Evolutionary conservation across 2,113 vertebrate species (phyloP), one percentile per base, ranked within the genome.

Genomic region (Mustelus asterias): DNA sequence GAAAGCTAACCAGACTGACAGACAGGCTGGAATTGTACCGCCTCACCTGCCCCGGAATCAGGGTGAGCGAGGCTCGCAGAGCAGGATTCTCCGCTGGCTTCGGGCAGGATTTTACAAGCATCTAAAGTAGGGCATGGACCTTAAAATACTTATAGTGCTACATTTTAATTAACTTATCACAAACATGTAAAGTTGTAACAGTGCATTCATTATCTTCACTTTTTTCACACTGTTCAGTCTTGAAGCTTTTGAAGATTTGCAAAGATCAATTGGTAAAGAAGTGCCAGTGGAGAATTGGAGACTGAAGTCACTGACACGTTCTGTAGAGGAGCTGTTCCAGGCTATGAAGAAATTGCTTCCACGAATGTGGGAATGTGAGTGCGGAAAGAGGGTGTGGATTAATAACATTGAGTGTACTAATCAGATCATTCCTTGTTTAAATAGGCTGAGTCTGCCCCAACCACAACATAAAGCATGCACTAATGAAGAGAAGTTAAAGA

Each of bases 341-440:
- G 37, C 94, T 14, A 41, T 95, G 41, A 95, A 29, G 37, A 95
- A 48, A 48, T 14, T 95, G 67, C 67, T 95, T 5, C 94, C 94
- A 24, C 94, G 94, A 2, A 95, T 95, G 69, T 95, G 94, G 94
- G 22, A 95, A 76, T 76, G 94, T 95, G 44, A 95, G 94, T 95
- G 22, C 4, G 41, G 13, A 16, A 60, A 6, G 26, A 26, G 24
- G 22, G 9, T 26, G 33, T 63, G 58, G 69, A 44, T 63, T 54
- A 60, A 16, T 90, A 26, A 90, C 29, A 29, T 63, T 60, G 54
- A 16, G 54, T 22, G 37, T 41, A 33, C 11, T 60, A 22, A 90
- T 20, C 54, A 90, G 13, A 72, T 54, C 26, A 0, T 72, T 48
- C 41, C 14, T 29, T 26, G 11, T 37, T 37, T 37, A 41, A 37